Evolutionary conservation across 2,888 invertebrate species (phyloP), one percentile per base, ranked within the genome.

Genomic region (Agapetus fuscipes): DNA sequence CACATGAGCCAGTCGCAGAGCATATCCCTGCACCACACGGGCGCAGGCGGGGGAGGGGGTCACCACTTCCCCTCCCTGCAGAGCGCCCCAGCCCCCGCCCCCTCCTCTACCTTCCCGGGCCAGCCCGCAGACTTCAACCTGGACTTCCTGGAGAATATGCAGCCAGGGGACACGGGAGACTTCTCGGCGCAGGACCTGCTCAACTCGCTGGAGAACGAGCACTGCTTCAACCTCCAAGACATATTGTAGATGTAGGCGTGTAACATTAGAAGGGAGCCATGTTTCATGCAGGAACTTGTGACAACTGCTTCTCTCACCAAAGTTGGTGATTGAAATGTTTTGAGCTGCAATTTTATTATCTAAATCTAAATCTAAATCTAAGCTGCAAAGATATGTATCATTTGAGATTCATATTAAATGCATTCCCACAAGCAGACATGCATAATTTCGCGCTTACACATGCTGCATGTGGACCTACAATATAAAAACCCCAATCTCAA

Each of bases 81-180:
- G 32, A 37, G 27, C 24, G 24, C 40, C 20, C 30, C 35, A 1
- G 37, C 31, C 15, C 38, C 15, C 26, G 34, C 17, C 6, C 20
- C 17, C 15, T 52, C 68, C 52, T 60, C 70, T 53, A 62, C 67
- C 54, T 71, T 64, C 56, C 58, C 68, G 36, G 69, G 66, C 46
- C 66, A 68, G 39, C 60, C 72, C 46, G 58, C 72, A 6, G 85
- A 88, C 63, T 83, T 89, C 62, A 82, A 78, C 61, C 75, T 89
- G 53, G 88, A 89, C 70, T 86, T 88, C 66, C 73, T 88, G 46
- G 89, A 89, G 60, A 83, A 81, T 64, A 74, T 89, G 60, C 80
- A 82, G 39, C 71, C 82, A 51, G 74, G 76, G 34, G 87, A 89
- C 61, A 75, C 83, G 43, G 75, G 75, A 55, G 79, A 76, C 55